phyloP scores from a whole-genome alignment of 1,140 invertebrate genomes.

The Arion vulgaris region DNA sequence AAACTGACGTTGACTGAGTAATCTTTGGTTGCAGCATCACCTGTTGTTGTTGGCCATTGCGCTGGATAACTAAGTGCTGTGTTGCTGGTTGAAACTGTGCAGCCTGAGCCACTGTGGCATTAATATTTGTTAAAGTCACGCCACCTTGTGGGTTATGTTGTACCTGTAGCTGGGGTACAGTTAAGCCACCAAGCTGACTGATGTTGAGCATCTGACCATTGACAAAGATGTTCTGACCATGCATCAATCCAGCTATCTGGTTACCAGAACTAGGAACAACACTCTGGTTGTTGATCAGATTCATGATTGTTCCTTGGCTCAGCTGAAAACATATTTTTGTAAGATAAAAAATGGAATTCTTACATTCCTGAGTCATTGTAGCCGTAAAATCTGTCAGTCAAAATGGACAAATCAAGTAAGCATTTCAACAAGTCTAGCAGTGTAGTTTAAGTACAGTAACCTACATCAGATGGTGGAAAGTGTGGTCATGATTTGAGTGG shows the following conservation, averaged over 20 bases:
- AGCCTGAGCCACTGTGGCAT: background rate
- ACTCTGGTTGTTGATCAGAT: slow-evolving; percentile 28
- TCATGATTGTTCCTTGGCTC: slow-evolving; percentile 14
- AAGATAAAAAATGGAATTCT: background rate
- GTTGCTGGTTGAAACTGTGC: slow-evolving; percentile 18
- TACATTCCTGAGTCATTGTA: too few species aligned
- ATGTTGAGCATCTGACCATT: slow-evolving; percentile 36
- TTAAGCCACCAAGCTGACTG: slow-evolving; percentile 21
- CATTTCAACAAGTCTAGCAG: too few species aligned
- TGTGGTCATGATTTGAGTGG: too few species aligned
- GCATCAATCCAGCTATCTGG: slow-evolving; percentile 20
- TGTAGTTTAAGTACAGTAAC: too few species aligned
- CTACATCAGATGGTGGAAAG: too few species aligned
- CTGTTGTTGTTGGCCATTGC: slow-evolving; percentile 18
- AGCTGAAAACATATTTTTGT: background rate
- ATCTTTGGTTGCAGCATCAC: slow-evolving; percentile 17
- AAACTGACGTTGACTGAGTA: slow-evolving; percentile 1
- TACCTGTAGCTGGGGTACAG: slow-evolving; percentile 20
- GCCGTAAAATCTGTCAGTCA: too few species aligned
- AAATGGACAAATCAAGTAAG: too few species aligned
- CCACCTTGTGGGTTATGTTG: slow-evolving; percentile 21
- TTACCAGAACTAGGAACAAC: background rate
- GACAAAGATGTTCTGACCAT: slow-evolving; percentile 27
- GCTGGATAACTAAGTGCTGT: slow-evolving; percentile 19
- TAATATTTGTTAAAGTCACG: slow-evolving; percentile 5